A percentile compares a stretch with the other conserved stretches of the same genome.
Conservation (phyloP, 2,888 invertebrate species). For the Hirudinaria manillensis region DNA sequence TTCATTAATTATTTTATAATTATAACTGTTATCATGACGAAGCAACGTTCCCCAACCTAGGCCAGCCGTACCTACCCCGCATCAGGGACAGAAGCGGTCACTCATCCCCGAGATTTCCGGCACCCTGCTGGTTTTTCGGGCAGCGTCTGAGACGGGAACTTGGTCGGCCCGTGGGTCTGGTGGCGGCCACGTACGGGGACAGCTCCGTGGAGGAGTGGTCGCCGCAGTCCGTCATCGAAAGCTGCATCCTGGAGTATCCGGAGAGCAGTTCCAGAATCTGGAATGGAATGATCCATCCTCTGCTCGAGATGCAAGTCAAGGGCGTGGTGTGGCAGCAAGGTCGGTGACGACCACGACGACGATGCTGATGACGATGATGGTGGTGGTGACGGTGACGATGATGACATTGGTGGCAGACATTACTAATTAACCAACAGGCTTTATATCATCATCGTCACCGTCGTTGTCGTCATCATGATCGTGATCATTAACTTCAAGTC, state of each 20-base stretch:
- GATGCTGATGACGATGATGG: slow-evolving; percentile 32
- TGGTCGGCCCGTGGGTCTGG: slow-evolving; percentile 45
- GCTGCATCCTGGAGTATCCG: slow-evolving; percentile 26
- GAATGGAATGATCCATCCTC: slow-evolving; percentile 51
- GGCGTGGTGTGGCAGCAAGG: slow-evolving; percentile 53
- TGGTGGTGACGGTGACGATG: slow-evolving; percentile 33
- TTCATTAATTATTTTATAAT: no score
- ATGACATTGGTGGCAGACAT: slow-evolving; percentile 34
- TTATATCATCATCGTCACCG: no score
- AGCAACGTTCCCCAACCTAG: background rate
- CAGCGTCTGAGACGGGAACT: slow-evolving; percentile 43
- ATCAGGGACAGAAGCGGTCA: slow-evolving; percentile 22
- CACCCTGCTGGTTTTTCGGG: slow-evolving; percentile 50
- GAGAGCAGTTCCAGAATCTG: slow-evolving; percentile 42
- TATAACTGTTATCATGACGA: no score
- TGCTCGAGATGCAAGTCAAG: slow-evolving; percentile 47
- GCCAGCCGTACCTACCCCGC: slow-evolving; percentile 4
- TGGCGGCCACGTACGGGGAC: slow-evolving; percentile 33
- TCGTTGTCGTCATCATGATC: no score
- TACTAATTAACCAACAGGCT: background rate
- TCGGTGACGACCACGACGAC: slow-evolving; percentile 35
- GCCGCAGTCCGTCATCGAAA: slow-evolving; percentile 24
- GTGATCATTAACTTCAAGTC: no score
- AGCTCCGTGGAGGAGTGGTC: slow-evolving; percentile 39
- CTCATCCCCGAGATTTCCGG: slow-evolving; percentile 28